A percentile compares a stretch with the other conserved stretches of the same genome.
Conservation (phyloP, 2,888 invertebrate genomes). For the Rhagophthalmus giganteus region DNA sequence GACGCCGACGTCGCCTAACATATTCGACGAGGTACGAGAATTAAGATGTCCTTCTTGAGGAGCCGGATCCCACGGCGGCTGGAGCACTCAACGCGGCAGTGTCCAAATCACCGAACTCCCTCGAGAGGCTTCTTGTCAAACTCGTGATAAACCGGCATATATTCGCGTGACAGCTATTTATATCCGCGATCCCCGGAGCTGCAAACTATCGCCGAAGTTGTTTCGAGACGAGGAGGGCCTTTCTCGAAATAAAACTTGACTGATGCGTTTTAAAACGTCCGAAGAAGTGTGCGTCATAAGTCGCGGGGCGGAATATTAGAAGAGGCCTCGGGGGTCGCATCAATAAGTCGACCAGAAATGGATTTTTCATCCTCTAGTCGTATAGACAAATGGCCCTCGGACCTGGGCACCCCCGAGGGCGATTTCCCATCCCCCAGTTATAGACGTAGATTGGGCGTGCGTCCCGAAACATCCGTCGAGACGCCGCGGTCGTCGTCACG, state of each 20-base stretch:
- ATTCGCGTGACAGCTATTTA: conserved; percentile 35
- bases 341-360: conserved; percentile 59
- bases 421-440: conserved; percentile 37
- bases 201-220: conserved; percentile 21
- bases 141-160: conserved; percentile 49
- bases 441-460: conserved; percentile 29
- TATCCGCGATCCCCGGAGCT: conserved; percentile 22
- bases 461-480: conserved; percentile 25
- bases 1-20: conserved; percentile 3
- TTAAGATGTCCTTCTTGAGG: conserved; percentile 32
- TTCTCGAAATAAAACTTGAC: conserved; percentile 41
- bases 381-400: conserved; percentile 54
- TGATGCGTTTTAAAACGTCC: conserved; percentile 53
- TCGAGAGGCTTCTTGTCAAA: conserved; percentile 47
- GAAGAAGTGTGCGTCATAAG: conserved; percentile 48
- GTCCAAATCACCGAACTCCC: conserved; percentile 53
- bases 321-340: conserved; percentile 53
- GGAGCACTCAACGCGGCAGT: conserved; percentile 50
- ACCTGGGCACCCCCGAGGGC: conserved; percentile 48
- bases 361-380: conserved; percentile 56
- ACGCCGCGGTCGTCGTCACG: conserved; percentile 11
- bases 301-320: conserved; percentile 51
- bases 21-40: conserved; percentile 16
- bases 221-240: conserved; percentile 20
- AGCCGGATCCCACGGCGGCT: conserved; percentile 44